Conservation (phyloP, 2,113 vertebrate species). For the Chrysemys picta region DNA sequence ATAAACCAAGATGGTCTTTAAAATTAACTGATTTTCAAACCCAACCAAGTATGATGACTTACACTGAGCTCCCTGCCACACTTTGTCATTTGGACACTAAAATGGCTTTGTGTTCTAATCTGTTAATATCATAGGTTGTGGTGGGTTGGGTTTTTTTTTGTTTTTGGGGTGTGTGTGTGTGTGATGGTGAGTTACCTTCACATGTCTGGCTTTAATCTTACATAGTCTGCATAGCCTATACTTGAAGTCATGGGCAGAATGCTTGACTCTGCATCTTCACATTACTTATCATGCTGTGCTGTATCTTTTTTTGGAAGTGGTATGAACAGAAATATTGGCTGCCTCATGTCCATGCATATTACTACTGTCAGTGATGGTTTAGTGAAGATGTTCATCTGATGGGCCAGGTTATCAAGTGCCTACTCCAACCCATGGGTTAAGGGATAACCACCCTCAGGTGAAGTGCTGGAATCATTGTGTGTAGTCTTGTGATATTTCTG, state of each 20-base stretch:
- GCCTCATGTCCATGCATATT: background rate
- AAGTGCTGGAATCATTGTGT: background rate
- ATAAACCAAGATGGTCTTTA: background rate
- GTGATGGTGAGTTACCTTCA: background rate
- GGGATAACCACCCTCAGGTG: background rate
- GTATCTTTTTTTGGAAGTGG: background rate
- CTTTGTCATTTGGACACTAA: background rate
- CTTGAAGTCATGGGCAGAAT: background rate
- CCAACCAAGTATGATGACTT: rapidly evolving
- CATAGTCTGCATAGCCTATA: background rate
- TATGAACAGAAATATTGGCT: background rate
- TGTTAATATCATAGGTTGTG: background rate
- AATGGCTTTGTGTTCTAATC: background rate
- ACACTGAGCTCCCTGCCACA: background rate
- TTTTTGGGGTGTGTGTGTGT: background rate
- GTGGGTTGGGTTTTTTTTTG: background rate
- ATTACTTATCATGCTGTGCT: background rate
- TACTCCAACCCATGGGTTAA: background rate
- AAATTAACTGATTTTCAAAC: background rate
- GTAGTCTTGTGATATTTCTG: background rate
- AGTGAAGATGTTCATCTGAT: background rate
- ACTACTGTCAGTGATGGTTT: background rate
- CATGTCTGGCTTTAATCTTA: constrained; percentile 14
- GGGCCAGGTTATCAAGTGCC: background rate
- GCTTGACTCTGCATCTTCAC: background rate